Conservation (phyloP, 2,888 invertebrate species). For the Mythimna lalbum region DNA sequence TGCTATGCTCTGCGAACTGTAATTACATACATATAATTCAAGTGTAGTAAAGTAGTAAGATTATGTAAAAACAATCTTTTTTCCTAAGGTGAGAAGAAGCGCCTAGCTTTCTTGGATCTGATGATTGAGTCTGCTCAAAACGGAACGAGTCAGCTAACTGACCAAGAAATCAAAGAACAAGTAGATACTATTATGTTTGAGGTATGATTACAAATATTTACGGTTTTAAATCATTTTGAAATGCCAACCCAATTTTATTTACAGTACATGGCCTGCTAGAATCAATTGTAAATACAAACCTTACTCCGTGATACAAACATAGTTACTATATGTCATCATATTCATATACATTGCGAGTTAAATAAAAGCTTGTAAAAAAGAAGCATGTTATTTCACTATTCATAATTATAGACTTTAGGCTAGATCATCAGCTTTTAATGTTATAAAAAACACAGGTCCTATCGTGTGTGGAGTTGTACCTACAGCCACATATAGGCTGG, state of each 20-base stretch:
- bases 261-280: too few species aligned
- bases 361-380: too few species aligned
- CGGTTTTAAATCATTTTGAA: background rate
- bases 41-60: background rate
- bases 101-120: slow-evolving; percentile 96
- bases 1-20: too few species aligned
- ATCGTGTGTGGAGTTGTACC: too few species aligned
- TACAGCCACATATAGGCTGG: too few species aligned
- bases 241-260: background rate
- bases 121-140: slow-evolving; percentile 96
- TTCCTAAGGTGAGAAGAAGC: slow-evolving; percentile 93
- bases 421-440: background rate
- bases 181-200: slow-evolving; percentile 97
- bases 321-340: too few species aligned
- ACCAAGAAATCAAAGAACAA: slow-evolving; percentile 96
- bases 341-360: too few species aligned
- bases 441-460: too few species aligned
- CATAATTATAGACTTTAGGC: background rate
- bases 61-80: background rate
- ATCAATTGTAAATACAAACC: too few species aligned
- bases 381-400: too few species aligned
- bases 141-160: slow-evolving; percentile 92
- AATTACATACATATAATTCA: too few species aligned
- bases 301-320: too few species aligned
- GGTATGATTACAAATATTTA: slow-evolving; percentile 80